phyloP scores from a whole-genome alignment of 2,113 vertebrate species.

The Neogale vison region DNA sequence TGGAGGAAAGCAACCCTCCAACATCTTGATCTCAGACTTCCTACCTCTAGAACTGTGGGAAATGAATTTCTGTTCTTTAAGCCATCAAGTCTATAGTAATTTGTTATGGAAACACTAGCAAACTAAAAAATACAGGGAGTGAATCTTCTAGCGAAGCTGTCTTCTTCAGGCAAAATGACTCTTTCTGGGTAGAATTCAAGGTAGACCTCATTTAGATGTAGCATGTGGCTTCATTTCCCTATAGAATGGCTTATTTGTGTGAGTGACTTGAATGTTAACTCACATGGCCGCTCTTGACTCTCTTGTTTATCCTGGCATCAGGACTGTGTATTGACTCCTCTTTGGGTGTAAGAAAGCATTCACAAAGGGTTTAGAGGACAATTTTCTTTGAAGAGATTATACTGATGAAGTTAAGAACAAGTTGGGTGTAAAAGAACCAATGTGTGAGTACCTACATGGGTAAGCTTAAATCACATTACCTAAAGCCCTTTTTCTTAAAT shows the following conservation, averaged over 20 bases:
- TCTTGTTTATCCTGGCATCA: background rate
- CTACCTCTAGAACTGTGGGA: background rate
- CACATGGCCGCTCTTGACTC: background rate
- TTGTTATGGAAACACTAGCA: background rate
- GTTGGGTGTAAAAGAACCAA: background rate
- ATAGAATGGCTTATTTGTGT: constrained; percentile 24
- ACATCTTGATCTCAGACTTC: background rate
- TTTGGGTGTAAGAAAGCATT: background rate
- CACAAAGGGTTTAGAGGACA: background rate
- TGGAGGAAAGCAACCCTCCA: background rate
- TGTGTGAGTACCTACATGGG: background rate
- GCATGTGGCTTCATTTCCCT: background rate
- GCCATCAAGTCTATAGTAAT: too few species aligned
- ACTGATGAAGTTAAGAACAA: background rate
- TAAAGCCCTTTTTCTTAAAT: background rate
- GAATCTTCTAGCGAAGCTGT: background rate
- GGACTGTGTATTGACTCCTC: accelerated
- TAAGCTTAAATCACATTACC: background rate
- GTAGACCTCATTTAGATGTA: background rate
- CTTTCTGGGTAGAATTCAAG: constrained; percentile 33
- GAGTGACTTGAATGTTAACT: background rate
- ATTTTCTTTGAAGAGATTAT: background rate
- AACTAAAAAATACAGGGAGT: background rate
- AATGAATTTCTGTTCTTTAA: background rate
- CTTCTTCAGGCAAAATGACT: constrained; percentile 24